phyloP scores from a whole-genome alignment of 2,888 invertebrate genomes.

The Stenolophus ochropezus region DNA sequence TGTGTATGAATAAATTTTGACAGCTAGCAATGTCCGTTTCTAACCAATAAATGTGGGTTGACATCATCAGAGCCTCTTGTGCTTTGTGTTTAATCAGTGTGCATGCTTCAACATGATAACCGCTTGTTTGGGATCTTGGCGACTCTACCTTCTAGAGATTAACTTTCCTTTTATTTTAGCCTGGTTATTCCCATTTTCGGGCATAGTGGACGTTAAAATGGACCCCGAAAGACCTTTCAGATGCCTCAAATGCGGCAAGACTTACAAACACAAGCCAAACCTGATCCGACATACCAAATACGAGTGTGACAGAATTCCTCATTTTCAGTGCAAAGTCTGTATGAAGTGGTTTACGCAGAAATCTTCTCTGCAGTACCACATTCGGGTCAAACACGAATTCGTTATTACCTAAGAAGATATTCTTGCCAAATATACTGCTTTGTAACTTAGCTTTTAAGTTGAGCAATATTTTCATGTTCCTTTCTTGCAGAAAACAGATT shows the following conservation, averaged over 20 bases:
- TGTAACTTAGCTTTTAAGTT: background rate
- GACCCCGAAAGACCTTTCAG: conserved; percentile 64
- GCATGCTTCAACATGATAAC: conserved; percentile 39
- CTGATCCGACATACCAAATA: conserved; percentile 82
- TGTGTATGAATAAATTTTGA: background rate
- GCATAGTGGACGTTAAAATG: background rate
- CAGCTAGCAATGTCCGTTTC: background rate
- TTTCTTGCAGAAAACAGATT: background rate
- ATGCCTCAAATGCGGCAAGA: conserved; percentile 83
- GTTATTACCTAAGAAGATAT: conserved; percentile 35
- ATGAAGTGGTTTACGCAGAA: conserved; percentile 63
- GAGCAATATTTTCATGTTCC: background rate
- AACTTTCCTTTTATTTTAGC: conserved; percentile 47
- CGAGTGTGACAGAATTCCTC: conserved; percentile 81
- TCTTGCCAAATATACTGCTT: conserved; percentile 10
- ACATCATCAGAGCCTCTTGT: background rate
- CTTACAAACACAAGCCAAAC: conserved; percentile 83
- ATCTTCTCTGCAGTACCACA: conserved; percentile 63
- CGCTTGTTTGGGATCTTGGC: background rate
- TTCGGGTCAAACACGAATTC: conserved; percentile 58
- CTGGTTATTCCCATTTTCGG: conserved; percentile 39
- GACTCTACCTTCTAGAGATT: background rate
- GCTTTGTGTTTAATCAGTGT: conserved; percentile 24
- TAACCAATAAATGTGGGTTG: background rate
- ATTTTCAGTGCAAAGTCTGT: conserved; percentile 75